Percentiles rank a stretch among this genome's conserved stretches.
phyloP scores from a whole-genome alignment of 1,140 invertebrate species.

The Achroia grisella region DNA sequence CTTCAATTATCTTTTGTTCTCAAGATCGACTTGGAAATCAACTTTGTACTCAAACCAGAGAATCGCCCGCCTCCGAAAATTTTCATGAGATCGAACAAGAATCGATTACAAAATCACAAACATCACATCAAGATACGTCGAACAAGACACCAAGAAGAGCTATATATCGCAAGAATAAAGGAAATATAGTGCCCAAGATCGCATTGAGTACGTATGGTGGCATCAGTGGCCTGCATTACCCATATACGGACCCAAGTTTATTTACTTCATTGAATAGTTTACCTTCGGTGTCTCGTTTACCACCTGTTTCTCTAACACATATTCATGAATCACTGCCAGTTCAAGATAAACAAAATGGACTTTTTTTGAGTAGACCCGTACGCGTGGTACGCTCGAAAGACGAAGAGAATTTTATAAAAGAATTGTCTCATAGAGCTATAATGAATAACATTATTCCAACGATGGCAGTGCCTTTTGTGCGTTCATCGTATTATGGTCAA shows the following conservation, averaged over 20 bases:
- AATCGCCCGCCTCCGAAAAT: too few relatives aligned
- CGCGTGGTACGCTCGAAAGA: conserved; percentile 10
- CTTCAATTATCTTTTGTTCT: too few relatives aligned
- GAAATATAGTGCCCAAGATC: too few relatives aligned
- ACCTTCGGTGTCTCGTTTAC: neutral
- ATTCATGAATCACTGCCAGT: neutral
- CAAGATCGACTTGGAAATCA: too few relatives aligned
- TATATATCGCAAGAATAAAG: too few relatives aligned
- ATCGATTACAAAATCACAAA: too few relatives aligned
- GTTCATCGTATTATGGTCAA: conserved; percentile 1
- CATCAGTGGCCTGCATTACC: neutral
- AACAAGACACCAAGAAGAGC: too few relatives aligned
- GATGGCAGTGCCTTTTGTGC: conserved; percentile 34
- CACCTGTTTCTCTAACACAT: neutral
- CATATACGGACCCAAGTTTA: neutral
- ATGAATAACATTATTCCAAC: conserved; percentile 51
- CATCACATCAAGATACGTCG: too few relatives aligned
- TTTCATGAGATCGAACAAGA: too few relatives aligned
- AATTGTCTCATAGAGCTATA: conserved; percentile 33
- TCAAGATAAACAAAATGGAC: neutral
- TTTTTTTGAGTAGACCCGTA: neutral
- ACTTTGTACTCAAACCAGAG: too few relatives aligned
- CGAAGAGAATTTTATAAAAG: conserved; percentile 32
- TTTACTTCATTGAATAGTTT: neutral
- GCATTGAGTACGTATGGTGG: neutral